Conservation (phyloP, 2,888 invertebrate species). For the Lissonota sp. region DNA sequence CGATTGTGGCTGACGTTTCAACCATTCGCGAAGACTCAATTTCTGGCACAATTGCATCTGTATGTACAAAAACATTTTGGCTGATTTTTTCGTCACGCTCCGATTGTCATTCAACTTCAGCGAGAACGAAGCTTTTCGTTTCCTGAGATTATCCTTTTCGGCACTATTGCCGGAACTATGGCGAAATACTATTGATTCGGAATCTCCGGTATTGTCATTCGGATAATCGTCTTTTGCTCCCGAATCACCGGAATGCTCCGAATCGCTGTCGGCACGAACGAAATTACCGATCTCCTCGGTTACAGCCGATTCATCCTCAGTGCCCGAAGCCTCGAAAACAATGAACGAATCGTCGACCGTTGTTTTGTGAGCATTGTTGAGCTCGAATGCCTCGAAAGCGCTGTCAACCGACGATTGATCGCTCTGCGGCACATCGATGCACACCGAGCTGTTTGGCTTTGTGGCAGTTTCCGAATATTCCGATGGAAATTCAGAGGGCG, state of each 20-base stretch:
- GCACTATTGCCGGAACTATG: constrained; percentile 20
- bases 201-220: constrained; percentile 18
- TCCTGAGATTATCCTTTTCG: constrained; percentile 30
- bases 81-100: constrained; percentile 52
- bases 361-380: constrained; percentile 64
- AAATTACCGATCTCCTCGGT: constrained; percentile 57
- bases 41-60: constrained; percentile 98
- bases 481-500: constrained; percentile 73
- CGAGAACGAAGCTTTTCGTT: constrained; percentile 67
- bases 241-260: constrained; percentile 12
- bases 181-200: constrained; percentile 56
- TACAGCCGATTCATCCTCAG: constrained; percentile 71
- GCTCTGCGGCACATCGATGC: constrained; percentile 74
- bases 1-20: constrained; percentile 82
- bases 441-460: constrained; percentile 72
- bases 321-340: constrained; percentile 83
- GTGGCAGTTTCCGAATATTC: constrained; percentile 72
- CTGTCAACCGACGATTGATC: constrained; percentile 78
- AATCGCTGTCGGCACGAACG: constrained; percentile 14
- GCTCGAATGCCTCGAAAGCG: constrained; percentile 76
- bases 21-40: constrained; percentile 96
- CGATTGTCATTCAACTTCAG: constrained; percentile 63
- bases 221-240: neutral
- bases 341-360: constrained; percentile 83
- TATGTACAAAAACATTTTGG: constrained; percentile 93